Base-by-base conservation (phyloP, 2,113 vertebrate species). In the Ailuropoda melanoleuca region DNA sequence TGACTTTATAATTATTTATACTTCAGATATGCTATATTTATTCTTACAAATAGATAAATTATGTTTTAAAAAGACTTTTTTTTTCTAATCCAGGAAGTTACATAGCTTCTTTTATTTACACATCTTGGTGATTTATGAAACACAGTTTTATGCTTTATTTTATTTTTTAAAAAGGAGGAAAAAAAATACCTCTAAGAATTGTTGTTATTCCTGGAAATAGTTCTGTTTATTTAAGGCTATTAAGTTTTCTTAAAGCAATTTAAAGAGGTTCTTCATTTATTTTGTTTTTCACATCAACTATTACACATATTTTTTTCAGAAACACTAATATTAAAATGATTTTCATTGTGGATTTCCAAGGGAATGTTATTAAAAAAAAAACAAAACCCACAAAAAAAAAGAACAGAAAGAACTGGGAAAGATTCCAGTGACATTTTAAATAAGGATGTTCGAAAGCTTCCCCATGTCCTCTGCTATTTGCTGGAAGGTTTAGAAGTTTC, bases 401-500 rank as follows among this genome's bases (percentile, higher is more conserved):
- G 19, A 81, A 68, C 0, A 4, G 88, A 97, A 94, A 4, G 8
- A 85, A 97, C 88, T 88, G 98, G 97, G 96, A 98, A 98, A 96
- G 50, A 96, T 97, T 98, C 90, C 96, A 97, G 91, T 97, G 96
- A 95, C 93, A 83, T 93, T 98, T 98, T 95, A 96, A 98, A 92
- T 93, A 82, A 96, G 92, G 95, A 95, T 96, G 87, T 96, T 98
- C 91, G 53, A 98, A 98, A 97, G 55, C 56, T 88, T 96, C 96
- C 98, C 96, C 97, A 86, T 88, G 94, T 94, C 93, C 94, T 98
- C 98, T 97, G 94, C 81, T 97, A 93, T 98, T 98, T 98, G 97
- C 3, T 87, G 89, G 97, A 98, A 98, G 96, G 96, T 97, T 97
- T 98, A 98, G 97, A 98, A 98, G 95, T 97, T 98, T 98, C 96